These are phyloP conservation scores for Antheraea assamensis DNA, from an alignment of 2,888 invertebrate species.

Conservation along the genomic window DNA sequence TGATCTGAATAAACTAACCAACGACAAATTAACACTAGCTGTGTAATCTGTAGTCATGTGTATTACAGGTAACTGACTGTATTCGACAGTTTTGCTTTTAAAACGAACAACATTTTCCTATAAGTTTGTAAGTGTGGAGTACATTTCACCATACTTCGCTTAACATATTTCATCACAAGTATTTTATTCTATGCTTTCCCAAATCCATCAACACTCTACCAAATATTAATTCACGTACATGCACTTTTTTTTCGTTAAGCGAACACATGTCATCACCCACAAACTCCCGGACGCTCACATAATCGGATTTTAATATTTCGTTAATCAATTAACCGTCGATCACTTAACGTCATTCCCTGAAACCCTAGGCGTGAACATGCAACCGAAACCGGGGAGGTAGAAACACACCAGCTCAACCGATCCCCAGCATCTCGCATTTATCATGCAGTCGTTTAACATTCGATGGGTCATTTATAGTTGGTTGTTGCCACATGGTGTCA, in stretches of 20 bases:
- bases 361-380: slow-evolving; percentile 72
- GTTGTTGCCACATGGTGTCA: slow-evolving; percentile 66
- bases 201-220: slow-evolving; percentile 19
- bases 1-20: too few species aligned
- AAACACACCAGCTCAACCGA: slow-evolving; percentile 51
- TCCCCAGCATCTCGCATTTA: slow-evolving; percentile 35
- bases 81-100: background rate
- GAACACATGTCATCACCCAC: slow-evolving; percentile 28
- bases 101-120: background rate
- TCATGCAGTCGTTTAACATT: slow-evolving; percentile 34
- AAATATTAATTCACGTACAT: slow-evolving; percentile 20
- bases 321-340: slow-evolving; percentile 74
- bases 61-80: background rate
- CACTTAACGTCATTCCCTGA: slow-evolving; percentile 73
- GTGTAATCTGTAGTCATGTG: too few species aligned
- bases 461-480: slow-evolving; percentile 55
- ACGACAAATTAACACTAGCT: too few species aligned
- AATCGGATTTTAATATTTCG: slow-evolving; percentile 57
- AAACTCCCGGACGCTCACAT: slow-evolving; percentile 38
- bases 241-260: slow-evolving; percentile 30
- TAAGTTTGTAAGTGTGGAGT: background rate
- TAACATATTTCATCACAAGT: slow-evolving; percentile 2
- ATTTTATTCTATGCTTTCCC: background rate
- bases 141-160: background rate
- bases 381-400: slow-evolving; percentile 73